Conservation (phyloP, 2,113 vertebrate genomes). For the Rhinogobius similis region DNA sequence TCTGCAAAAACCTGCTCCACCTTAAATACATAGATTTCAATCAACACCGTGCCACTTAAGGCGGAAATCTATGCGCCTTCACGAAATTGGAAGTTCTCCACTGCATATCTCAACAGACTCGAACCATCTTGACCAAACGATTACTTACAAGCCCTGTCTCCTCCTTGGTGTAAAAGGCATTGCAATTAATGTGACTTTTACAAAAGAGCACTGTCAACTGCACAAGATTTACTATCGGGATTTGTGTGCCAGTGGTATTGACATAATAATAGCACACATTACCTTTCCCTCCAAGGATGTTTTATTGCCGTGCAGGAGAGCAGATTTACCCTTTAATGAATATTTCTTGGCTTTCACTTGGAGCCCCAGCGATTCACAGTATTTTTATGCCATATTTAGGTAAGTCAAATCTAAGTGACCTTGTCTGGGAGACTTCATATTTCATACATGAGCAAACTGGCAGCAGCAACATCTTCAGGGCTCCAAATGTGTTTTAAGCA, state of each 20-base stretch:
- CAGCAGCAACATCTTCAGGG: conserved; percentile 37
- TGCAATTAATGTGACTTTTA: conserved; percentile 51
- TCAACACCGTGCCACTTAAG: conserved; percentile 75
- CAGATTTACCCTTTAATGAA: conserved; percentile 30
- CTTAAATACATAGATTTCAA: conserved; percentile 75
- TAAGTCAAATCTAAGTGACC: conserved; percentile 65
- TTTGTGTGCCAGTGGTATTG: conserved; percentile 26
- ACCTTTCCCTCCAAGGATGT: conserved; percentile 32
- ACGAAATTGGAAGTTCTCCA: conserved; percentile 50
- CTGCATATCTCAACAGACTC: conserved; percentile 36
- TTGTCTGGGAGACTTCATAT: conserved; percentile 60
- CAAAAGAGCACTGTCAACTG: conserved; percentile 27
- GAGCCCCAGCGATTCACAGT: conserved; percentile 38
- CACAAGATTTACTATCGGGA: conserved; percentile 31
- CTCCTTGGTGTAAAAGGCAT: conserved; percentile 44
- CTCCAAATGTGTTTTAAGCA: conserved; percentile 26
- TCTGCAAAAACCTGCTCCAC: conserved; percentile 69
- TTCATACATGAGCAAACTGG: conserved; percentile 57
- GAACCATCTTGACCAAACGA: conserved; percentile 28
- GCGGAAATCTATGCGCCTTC: conserved; percentile 69
- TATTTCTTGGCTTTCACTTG: conserved; percentile 31
- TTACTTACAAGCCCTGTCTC: conserved; percentile 54
- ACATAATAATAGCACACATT: conserved; percentile 43
- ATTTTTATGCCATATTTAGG: conserved; percentile 54
- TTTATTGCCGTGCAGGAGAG: conserved; percentile 25